Base-by-base conservation (phyloP, 2,113 vertebrate genomes). In the Hystrix cristata region DNA sequence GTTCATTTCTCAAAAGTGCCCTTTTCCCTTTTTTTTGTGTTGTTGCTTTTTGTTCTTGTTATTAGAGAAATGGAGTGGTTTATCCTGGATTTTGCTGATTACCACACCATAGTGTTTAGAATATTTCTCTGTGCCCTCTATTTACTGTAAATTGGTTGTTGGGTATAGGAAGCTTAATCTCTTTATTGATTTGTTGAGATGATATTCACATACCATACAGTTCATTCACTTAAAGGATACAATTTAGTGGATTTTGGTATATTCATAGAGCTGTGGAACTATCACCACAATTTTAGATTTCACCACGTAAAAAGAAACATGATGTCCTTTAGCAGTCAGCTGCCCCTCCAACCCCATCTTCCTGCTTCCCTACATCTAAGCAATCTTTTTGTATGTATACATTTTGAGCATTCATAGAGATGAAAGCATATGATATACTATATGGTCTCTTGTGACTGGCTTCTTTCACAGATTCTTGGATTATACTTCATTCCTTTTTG, bases 1-100 rank as follows among this genome's bases (percentile, higher is more conserved):
- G 5, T 78, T 74, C 72, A 74, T 74, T 51, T 78, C 48, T 78
- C 48, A 78, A 53, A 78, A 78, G 46, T 78, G 46, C 46, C 74
- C 25, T 51, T 51, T 51, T 76, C 14, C 25, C 7, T 74, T 31
- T 21, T 31, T 6, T 64, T 23, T 14, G 91, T 76, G 43, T 27
- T 79, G n/a, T 94, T 94, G 72, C 48, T 71, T 93, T 1, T 83
- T 81, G 8, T 81, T 76, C 38, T 46, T 62, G 11, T 69, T 69
- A 1, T 57, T 87, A 78, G 59, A 87, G 59, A 94, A 94, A 43
- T 53, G 10, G 13, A n/a, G 19, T 82, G 60, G 31, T 91, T 86
- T 80, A 72, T 76, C 18, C 27, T 92, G 27, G 46, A 86, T 85
- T 93, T 93, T 85, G 38, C 80, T 93, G 2, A 29, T 95, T 89